These are phyloP conservation scores for Hydrotaea cyrtoneurina DNA, from an alignment of 2,888 invertebrate genomes.

Conservation along the genomic window DNA sequence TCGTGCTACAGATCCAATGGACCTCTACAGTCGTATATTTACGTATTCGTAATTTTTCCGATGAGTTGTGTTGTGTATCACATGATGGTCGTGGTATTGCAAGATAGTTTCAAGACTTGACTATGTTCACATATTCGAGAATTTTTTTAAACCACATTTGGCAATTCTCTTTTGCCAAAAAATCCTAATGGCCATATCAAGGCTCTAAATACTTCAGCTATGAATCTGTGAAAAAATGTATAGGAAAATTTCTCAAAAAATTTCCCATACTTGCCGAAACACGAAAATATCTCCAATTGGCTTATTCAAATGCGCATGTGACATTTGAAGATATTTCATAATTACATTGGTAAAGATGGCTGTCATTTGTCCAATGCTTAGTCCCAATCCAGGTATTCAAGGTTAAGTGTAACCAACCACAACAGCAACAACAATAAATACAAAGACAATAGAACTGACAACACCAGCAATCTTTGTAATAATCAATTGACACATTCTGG, in stretches of 20 bases:
- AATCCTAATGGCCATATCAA: too few species aligned
- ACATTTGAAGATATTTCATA: neutral
- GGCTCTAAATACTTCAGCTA: too few species aligned
- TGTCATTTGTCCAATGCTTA: neutral
- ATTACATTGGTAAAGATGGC: neutral
- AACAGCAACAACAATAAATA: neutral
- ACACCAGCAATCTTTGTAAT: neutral
- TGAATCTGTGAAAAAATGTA: too few species aligned
- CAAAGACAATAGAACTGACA: neutral
- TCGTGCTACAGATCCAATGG: too few species aligned
- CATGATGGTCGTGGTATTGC: too few species aligned
- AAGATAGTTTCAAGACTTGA: too few species aligned
- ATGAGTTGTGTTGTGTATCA: too few species aligned
- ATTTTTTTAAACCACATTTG: too few species aligned
- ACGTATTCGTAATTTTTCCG: too few species aligned
- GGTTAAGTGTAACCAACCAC: slow-evolving; percentile 4
- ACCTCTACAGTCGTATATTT: too few species aligned
- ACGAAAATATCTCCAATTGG: neutral
- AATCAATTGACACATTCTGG: slow-evolving; percentile 36
- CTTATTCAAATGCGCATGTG: neutral
- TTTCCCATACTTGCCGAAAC: neutral
- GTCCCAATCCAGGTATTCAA: neutral
- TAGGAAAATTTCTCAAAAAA: neutral
- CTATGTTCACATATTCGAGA: too few species aligned
- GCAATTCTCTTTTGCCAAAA: too few species aligned